Evolutionary conservation across 2,797 vertebrate genomes (phyloP).

Genomic region (Okamejei kenojei): DNA sequence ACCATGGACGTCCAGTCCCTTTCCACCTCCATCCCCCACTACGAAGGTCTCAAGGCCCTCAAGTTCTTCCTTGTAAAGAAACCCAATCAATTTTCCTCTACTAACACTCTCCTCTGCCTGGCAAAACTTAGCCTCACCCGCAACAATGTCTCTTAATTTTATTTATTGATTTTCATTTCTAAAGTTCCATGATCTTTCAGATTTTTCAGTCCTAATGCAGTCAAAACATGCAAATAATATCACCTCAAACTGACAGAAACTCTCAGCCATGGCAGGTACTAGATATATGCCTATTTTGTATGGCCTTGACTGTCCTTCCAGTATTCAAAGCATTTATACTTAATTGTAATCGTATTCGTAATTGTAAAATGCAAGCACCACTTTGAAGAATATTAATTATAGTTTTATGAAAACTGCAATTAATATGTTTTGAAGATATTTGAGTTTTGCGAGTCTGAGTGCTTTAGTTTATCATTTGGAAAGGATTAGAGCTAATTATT

Average conservation of each 20-base stretch:
- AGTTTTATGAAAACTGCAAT: constrained; percentile 18
- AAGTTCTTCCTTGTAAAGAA: too few relatives aligned
- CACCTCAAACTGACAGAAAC: not conserved
- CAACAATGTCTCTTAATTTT: not conserved
- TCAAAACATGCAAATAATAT: not conserved
- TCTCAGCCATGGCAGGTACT: not conserved
- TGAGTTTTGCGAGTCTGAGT: not conserved
- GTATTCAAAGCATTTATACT: not conserved
- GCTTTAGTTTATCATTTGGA: not conserved
- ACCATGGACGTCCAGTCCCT: too few relatives aligned
- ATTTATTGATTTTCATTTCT: too few relatives aligned
- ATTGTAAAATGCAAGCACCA: not conserved
- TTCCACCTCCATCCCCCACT: too few relatives aligned
- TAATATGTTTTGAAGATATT: not conserved
- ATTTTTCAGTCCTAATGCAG: not conserved
- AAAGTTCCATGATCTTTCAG: not conserved
- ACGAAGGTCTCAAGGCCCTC: too few relatives aligned
- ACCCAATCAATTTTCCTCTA: too few relatives aligned
- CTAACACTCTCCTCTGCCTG: too few relatives aligned
- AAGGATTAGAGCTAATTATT: not conserved
- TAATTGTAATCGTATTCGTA: not conserved
- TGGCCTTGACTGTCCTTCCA: not conserved
- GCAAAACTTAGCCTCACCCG: too few relatives aligned
- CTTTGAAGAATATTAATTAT: not conserved
- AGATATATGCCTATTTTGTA: not conserved